These are phyloP conservation scores for Dipodomys merriami DNA, from an alignment of 2,113 vertebrate species.

Conservation along the genomic window DNA sequence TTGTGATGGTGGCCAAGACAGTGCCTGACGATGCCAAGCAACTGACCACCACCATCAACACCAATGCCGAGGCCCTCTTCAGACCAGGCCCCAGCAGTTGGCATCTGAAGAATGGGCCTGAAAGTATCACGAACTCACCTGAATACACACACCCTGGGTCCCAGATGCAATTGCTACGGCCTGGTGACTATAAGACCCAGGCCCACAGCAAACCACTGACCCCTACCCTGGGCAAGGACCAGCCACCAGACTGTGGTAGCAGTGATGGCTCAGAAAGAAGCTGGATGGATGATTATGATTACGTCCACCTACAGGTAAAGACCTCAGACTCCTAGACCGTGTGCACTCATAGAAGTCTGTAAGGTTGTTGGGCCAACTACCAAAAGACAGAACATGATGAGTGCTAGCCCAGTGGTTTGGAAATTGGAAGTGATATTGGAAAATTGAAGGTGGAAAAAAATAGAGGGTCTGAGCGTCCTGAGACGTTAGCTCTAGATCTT, in stretches of 20 bases:
- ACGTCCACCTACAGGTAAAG: slow-evolving; percentile 96
- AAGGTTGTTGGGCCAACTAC: rapidly evolving
- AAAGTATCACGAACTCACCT: slow-evolving; percentile 65
- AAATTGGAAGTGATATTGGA: rapidly evolving
- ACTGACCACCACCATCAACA: slow-evolving; percentile 91
- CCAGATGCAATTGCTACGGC: slow-evolving; percentile 73
- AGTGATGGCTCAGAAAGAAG: slow-evolving; percentile 93
- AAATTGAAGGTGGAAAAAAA: background rate
- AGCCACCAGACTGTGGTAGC: slow-evolving; percentile 86
- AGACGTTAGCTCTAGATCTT: background rate
- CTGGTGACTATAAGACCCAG: slow-evolving; percentile 85
- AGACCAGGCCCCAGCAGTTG: slow-evolving; percentile 74
- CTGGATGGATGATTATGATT: slow-evolving; percentile 99
- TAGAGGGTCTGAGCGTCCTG: background rate
- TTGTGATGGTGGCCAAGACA: slow-evolving; percentile 94
- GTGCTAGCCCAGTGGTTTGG: background rate
- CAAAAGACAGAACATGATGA: background rate
- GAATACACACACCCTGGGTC: slow-evolving; percentile 79
- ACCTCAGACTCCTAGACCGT: background rate
- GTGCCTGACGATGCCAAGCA: slow-evolving; percentile 94
- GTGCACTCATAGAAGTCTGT: rapidly evolving
- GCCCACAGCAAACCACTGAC: slow-evolving; percentile 85
- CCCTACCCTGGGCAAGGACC: slow-evolving; percentile 80
- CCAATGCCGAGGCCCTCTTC: slow-evolving; percentile 92
- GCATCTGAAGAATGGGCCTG: slow-evolving; percentile 71